Base-by-base conservation (phyloP, 2,888 invertebrate species). In the Heliothis peltigera region DNA sequence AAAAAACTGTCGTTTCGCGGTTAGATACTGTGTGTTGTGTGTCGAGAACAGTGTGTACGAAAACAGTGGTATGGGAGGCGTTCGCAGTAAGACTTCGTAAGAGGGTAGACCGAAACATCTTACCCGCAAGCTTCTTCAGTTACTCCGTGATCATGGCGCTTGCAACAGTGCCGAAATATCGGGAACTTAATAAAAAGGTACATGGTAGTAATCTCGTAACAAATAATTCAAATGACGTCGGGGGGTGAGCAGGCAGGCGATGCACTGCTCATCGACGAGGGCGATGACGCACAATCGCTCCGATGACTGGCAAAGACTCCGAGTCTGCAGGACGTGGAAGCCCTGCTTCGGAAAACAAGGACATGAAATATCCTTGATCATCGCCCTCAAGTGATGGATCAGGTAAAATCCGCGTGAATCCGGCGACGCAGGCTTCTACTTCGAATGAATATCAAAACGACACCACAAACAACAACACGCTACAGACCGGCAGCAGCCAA, bases 201-300 rank as follows among this genome's bases (percentile, higher is more conserved):
- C n/a, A n/a, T n/a, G n/a, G n/a, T n/a, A n/a, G n/a, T n/a, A n/a
- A n/a, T n/a, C n/a, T n/a, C n/a, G n/a, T n/a, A n/a, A n/a, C n/a
- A n/a, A n/a, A n/a, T n/a, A n/a, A n/a, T n/a, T n/a, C n/a, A n/a
- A n/a, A n/a, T n/a, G 46, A 96, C 96, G 55, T 97, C 96, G 44
- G 96, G 96, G 72, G 96, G 96, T 76, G 96, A 96, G 82, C 96
- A 96, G 80, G 96, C 96, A 69, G 96, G 96, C 72, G 96, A 96
- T 84, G 95, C 91, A 85, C 91, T 93, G 80, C 94, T 89, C 89
- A 96, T 95, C 88, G 95, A 95, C 74, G 95, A 95, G 73, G 95
- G 95, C 19, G 95, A 95, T 72, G 95, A 96, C 77, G 92, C 92
- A 55, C 95, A 95, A 79, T 95, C 91, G 22, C 91, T 44, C 91